A percentile compares a stretch with the other conserved stretches of the same genome.
Conservation (phyloP, 2,888 invertebrate species). For the Lymantria monacha region DNA sequence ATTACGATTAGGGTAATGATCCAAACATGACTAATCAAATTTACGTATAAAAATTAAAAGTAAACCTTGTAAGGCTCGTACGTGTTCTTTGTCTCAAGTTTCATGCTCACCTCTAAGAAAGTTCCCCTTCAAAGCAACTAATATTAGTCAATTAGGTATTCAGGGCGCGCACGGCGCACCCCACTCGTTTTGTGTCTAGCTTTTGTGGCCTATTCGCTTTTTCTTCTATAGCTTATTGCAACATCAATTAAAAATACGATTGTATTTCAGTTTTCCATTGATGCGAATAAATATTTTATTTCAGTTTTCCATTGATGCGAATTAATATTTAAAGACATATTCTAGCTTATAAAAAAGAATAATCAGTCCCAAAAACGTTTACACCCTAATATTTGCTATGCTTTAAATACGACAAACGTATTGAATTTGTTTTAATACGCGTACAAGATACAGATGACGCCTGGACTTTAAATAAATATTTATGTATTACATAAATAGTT, state of each 20-base stretch:
- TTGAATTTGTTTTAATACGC: too few relatives aligned
- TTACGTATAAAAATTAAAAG: constrained; percentile 65
- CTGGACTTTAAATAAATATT: too few relatives aligned
- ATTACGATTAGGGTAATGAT: background rate
- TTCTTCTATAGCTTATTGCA: constrained; percentile 42
- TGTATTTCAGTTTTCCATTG: background rate
- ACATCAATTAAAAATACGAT: constrained; percentile 43
- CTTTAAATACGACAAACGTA: too few relatives aligned
- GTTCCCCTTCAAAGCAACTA: constrained; percentile 71
- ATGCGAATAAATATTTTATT: too few relatives aligned
- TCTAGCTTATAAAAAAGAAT: too few relatives aligned
- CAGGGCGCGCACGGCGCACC: constrained; percentile 68
- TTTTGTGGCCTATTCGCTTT: constrained; percentile 45
- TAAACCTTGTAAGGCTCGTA: constrained; percentile 65
- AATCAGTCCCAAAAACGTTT: too few relatives aligned
- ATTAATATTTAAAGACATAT: too few relatives aligned
- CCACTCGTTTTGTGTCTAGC: constrained; percentile 58
- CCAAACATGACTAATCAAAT: constrained; percentile 37
- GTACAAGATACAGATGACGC: too few relatives aligned
- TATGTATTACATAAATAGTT: too few relatives aligned
- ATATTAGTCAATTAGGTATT: constrained; percentile 81
- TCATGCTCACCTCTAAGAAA: constrained; percentile 73
- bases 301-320: too few relatives aligned
- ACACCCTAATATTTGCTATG: too few relatives aligned
- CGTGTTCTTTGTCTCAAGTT: constrained; percentile 78